Evolutionary conservation across 1,140 invertebrate species (phyloP).

Genomic region (Globodera ellingtonae): DNA sequence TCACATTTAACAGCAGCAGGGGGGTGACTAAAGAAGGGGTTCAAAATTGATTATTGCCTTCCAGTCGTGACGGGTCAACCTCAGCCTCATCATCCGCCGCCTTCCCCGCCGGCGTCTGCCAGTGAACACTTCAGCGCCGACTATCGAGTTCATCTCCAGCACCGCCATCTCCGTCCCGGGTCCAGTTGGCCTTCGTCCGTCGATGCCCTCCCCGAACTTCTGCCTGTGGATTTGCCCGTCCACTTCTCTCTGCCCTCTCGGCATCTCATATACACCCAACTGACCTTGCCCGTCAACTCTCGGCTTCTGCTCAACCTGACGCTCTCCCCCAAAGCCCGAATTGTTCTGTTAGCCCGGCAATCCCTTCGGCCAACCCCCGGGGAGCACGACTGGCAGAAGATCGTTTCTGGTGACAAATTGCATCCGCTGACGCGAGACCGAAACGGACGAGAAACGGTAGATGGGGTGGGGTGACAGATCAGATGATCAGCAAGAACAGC

Average conservation of each 20-base stretch:
- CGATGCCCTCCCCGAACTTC: constrained; percentile 8
- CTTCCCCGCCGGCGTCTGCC: not conserved
- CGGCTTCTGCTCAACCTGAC: constrained; percentile 17
- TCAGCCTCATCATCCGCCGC: not conserved
- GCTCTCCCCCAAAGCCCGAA: constrained; percentile 26
- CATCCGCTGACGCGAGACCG: constrained; percentile 12
- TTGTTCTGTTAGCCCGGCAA: constrained; percentile 35
- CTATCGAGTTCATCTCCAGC: not conserved
- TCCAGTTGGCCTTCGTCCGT: not conserved
- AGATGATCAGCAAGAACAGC: no score
- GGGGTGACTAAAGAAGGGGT: no score
- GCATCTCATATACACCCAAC: constrained; percentile 20
- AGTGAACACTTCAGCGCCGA: not conserved
- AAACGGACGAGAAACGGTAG: not conserved
- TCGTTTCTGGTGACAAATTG: constrained; percentile 28
- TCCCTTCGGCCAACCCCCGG: constrained; percentile 42
- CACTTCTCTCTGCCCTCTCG: constrained; percentile 11
- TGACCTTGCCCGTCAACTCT: not conserved
- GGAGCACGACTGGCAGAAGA: constrained; percentile 32
- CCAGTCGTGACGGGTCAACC: constrained; percentile 5
- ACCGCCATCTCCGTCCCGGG: not conserved
- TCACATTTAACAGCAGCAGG: no score
- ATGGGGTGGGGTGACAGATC: no score
- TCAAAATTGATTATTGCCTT: not conserved
- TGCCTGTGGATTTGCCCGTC: constrained; percentile 8